These are phyloP conservation scores for Drosophila fuyamai DNA, from an alignment of 1,140 invertebrate species.

Conservation along the genomic window DNA sequence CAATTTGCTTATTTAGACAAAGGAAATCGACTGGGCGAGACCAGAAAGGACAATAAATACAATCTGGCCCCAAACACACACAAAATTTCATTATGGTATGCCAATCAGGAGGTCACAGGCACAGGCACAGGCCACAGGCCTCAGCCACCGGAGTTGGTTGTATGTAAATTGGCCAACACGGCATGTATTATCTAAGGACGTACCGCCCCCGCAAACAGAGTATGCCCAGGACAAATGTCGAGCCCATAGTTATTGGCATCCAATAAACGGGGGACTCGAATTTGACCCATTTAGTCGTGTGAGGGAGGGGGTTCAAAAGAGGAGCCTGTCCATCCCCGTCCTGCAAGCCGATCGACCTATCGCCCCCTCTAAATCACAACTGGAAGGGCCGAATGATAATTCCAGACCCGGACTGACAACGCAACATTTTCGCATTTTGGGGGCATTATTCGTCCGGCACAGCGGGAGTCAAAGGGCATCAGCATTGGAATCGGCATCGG, in stretches of 20 bases:
- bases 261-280: constrained; percentile 65
- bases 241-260: constrained; percentile 68
- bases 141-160: constrained; percentile 25
- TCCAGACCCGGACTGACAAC: not conserved
- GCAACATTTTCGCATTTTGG: not conserved
- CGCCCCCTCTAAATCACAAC: constrained; percentile 29
- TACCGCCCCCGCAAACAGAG: constrained; percentile 8
- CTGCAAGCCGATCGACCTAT: constrained; percentile 24
- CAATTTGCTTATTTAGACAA: constrained; percentile 34
- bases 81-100: constrained; percentile 62
- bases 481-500: constrained; percentile 9
- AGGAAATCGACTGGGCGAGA: constrained; percentile 20
- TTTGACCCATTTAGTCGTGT: constrained; percentile 11
- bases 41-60: constrained; percentile 40
- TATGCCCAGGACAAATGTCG: constrained; percentile 5
- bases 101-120: constrained; percentile 43
- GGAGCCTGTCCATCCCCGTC: constrained; percentile 26
- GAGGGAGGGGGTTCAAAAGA: not conserved
- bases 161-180: constrained; percentile 59
- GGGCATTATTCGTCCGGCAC: constrained; percentile 20
- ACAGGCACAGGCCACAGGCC: constrained; percentile 12
- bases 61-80: constrained; percentile 40
- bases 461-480: constrained; percentile 47
- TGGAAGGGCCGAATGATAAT: constrained; percentile 3
- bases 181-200: constrained; percentile 35